Evolutionary conservation across 2,888 invertebrate species (phyloP).

Genomic region (Amiota communis): DNA sequence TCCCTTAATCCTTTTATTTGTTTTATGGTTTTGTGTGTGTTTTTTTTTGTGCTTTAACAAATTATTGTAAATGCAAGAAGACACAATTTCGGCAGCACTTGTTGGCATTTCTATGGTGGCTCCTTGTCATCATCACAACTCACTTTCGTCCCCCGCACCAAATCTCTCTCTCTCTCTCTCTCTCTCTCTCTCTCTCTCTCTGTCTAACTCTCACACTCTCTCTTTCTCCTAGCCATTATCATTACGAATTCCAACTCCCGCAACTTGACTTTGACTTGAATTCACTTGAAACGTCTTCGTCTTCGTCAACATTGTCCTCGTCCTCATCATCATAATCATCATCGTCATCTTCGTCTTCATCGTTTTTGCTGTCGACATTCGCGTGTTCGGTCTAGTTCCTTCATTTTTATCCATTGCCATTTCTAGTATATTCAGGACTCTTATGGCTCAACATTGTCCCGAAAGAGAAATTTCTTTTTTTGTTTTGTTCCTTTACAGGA

Average conservation of each 20-base stretch:
- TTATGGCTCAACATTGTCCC: no score
- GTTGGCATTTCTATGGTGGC: slow-evolving; percentile 56
- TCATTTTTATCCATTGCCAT: not conserved
- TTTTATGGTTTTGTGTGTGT: not conserved
- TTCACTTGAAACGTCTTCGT: not conserved
- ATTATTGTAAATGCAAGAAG: slow-evolving; percentile 19
- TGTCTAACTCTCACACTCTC: not conserved
- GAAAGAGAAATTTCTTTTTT: slow-evolving; percentile 4
- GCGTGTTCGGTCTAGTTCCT: not conserved
- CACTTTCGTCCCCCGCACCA: no score
- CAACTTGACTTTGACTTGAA: slow-evolving; percentile 8
- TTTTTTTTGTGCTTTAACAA: slow-evolving; percentile 15
- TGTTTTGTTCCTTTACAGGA: not conserved
- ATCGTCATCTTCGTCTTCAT: not conserved
- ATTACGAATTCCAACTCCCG: not conserved
- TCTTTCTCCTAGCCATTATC: not conserved
- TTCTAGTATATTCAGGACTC: not conserved
- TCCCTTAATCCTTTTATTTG: not conserved
- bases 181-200: not conserved
- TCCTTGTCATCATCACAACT: not conserved
- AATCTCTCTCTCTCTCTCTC: not conserved
- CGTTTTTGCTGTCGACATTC: not conserved
- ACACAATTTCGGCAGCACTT: slow-evolving; percentile 47
- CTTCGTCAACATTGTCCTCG: not conserved
- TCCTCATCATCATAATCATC: not conserved